phyloP scores from a whole-genome alignment of 2,888 invertebrate genomes.

The Limulus polyphemus region DNA sequence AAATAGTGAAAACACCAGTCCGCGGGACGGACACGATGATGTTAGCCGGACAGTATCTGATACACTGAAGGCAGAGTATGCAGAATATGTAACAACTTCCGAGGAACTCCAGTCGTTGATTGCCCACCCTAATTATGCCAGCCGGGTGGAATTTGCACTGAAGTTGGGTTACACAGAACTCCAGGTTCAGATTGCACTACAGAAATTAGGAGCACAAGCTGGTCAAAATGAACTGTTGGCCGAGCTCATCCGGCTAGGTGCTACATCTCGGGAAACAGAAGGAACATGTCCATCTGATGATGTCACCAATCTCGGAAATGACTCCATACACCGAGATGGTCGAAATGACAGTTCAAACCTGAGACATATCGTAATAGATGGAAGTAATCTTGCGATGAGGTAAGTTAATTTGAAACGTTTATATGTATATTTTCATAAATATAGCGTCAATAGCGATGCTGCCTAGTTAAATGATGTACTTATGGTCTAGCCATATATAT shows the following conservation, averaged over 20 bases:
- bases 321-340: neutral
- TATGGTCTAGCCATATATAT: too few species aligned
- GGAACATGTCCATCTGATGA: neutral
- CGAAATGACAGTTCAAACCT: conserved; percentile 27
- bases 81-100: conserved; percentile 53
- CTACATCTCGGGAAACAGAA: neutral
- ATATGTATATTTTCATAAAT: too few species aligned
- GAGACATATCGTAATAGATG: conserved; percentile 77
- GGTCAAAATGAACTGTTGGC: conserved; percentile 75
- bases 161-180: conserved; percentile 84
- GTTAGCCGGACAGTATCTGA: conserved; percentile 70
- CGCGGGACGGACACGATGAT: conserved; percentile 48
- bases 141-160: conserved; percentile 74
- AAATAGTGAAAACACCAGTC: conserved; percentile 41
- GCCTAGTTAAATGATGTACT: too few species aligned
- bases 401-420: conserved; percentile 34
- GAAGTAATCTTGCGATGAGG: conserved; percentile 90
- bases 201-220: conserved; percentile 69
- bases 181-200: conserved; percentile 65
- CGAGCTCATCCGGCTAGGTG: conserved; percentile 65
- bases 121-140: conserved; percentile 38
- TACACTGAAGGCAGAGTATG: conserved; percentile 70
- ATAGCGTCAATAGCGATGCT: too few species aligned
- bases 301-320: neutral
- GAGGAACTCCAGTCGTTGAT: conserved; percentile 13